phyloP scores from a whole-genome alignment of 2,113 vertebrate genomes.

The Cyprinodon tularosa region DNA sequence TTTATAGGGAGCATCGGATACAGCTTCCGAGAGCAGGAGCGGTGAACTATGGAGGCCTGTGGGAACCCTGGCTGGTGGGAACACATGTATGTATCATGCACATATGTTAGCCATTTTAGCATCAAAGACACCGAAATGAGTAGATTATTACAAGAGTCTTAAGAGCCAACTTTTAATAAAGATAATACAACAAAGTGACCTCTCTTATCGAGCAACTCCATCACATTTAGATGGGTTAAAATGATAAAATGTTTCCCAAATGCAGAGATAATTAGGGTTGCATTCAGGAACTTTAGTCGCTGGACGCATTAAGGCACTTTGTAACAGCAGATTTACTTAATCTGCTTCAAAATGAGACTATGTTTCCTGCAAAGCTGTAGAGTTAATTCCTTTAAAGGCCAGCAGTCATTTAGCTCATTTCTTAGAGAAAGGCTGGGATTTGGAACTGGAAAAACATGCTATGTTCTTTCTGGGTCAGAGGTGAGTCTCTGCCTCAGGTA shows the following conservation, averaged over 20 bases:
- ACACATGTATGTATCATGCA: constrained; percentile 49
- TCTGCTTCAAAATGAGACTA: constrained; percentile 60
- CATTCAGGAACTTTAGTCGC: constrained; percentile 39
- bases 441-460: not conserved
- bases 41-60: constrained; percentile 23
- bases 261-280: constrained; percentile 60
- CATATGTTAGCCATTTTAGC: constrained; percentile 65
- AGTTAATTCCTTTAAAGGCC: constrained; percentile 59
- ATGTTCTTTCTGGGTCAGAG: not conserved
- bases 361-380: constrained; percentile 56
- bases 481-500: constrained; percentile 4
- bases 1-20: constrained; percentile 8
- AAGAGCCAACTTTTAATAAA: constrained; percentile 61
- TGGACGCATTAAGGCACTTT: constrained; percentile 61
- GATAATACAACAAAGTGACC: constrained; percentile 47
- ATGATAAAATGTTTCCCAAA: constrained; percentile 22
- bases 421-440: not conserved
- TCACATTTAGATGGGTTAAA: constrained; percentile 41
- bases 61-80: constrained; percentile 49
- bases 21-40: constrained; percentile 6
- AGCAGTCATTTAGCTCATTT: not conserved
- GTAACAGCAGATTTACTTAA: constrained; percentile 69
- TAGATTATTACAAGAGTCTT: constrained; percentile 63
- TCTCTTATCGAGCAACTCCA: constrained; percentile 29
- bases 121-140: constrained; percentile 58